Evolutionary conservation across 2,888 invertebrate species (phyloP), one percentile per base, ranked within the genome.

Genomic region (Spatulosminthurus flaviceps): DNA sequence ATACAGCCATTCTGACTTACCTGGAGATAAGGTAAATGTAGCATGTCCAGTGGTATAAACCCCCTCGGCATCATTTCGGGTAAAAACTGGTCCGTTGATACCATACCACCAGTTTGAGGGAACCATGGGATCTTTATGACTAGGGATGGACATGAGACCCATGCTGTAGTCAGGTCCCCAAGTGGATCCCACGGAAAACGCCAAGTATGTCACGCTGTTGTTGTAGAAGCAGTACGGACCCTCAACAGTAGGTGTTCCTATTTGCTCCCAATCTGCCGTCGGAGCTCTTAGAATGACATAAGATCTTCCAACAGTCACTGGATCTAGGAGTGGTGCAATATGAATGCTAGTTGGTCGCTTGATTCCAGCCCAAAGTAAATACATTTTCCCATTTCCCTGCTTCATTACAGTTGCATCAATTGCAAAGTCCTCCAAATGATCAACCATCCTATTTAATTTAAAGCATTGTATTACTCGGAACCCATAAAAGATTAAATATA

Each of bases 31-130:
- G 1, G 83, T 82, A 22, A 82, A 81, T 19, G 80, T 61, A 9
- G 83, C 83, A 73, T 83, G 83, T 1, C 83, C 83, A 4, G 81
- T 71, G 0, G 81, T 81, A 60, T 75, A 83, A 1, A 83, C 83
- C 26, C 70, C 72, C 43, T 83, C 80, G 7, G 77, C 83, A 1
- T 80, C 82, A 79, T 83, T 83, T 66, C 79, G 77, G 34, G 74
- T 77, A 64, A 83, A 83, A 0, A 83, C 81, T 11, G 80, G 78
- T 24, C 77, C 77, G 19, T 79, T 73, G 4, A 75, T 73, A 0
- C 79, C 80, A 21, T 78, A 80, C 69, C 78, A 73, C 83, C 83
- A 83, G 67, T 82, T 81, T 13, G 79, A 78, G 9, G 82, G 75
- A 21, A 51, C 61, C 79, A 82, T 77, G 0, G 83, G 83, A 66